Evolutionary conservation across 2,888 invertebrate species (phyloP), one percentile per base, ranked within the genome.

Genomic region (Microplitis deprimator): DNA sequence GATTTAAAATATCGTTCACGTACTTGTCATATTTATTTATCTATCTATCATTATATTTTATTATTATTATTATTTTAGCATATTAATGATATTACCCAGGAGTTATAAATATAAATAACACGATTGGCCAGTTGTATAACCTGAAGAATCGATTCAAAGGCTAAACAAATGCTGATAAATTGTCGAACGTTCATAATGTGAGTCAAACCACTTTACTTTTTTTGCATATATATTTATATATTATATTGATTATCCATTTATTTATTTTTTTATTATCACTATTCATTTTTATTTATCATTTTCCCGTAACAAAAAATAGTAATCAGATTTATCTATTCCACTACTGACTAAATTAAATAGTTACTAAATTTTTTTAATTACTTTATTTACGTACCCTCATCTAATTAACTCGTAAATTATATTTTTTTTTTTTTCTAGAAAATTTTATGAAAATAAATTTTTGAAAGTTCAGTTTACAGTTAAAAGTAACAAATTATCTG

Each of bases 111-210:
- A 65, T 64, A 73, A 65, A 71, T 62, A 71, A 10, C 64, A 50
- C 73, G 73, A 65, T 73, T 73, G 73, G 73, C 65, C 62, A 64
- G 17, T 41, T 65, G 38, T 64, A 40, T 73, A 20, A 41, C 10
- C 20, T 17, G 40, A 41, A 29, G 38, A 65, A 73, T 73, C 73
- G 73, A 73, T 73, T 73, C 20, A 73, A 73, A 50, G 65, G 65
- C 73, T 40, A 64, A 73, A 62, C 40, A 65, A 73, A 65, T 40
- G 64, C 39, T 73, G 73, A 73, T 73, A 73, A 73, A 73, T 73
- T 73, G 62, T 65, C 64, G 73, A 73, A 40, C 73, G 41, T 73
- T 73, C 41, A 73, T 64, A 73, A 65, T 73, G 73, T 73, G 64
- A 64, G 41, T 20, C 65, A 40, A 65, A 41, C 38, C 65, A 39